A percentile compares a stretch with the other conserved stretches of the same genome.
phyloP scores from a whole-genome alignment of 2,797 vertebrate genomes.

The Falco concolor region DNA sequence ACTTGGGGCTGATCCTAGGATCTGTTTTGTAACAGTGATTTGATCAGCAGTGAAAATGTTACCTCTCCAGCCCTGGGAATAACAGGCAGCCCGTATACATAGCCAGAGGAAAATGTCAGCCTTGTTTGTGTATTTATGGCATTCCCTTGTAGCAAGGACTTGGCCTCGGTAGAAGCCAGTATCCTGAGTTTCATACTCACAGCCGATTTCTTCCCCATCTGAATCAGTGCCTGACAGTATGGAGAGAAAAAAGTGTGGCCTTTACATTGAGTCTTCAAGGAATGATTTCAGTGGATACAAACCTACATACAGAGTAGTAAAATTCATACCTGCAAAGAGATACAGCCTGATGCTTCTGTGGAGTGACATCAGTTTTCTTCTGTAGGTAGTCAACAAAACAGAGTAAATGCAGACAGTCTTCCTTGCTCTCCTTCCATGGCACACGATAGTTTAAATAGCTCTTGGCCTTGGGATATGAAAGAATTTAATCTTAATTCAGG shows the following conservation, averaged over 20 bases:
- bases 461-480: neutral
- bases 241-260: neutral
- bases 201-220: neutral
- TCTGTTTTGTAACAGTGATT: neutral
- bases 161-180: neutral
- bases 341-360: neutral
- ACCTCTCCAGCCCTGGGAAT: neutral
- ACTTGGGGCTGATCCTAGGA: neutral
- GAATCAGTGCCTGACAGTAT: neutral
- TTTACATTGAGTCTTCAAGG: neutral
- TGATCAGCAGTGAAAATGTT: neutral
- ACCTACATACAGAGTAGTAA: neutral
- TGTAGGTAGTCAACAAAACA: neutral
- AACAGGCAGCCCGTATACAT: neutral
- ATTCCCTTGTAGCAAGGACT: neutral
- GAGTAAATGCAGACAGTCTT: neutral
- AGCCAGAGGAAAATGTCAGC: neutral
- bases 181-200: neutral
- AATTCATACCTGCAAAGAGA: neutral
- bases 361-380: neutral
- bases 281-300: neutral
- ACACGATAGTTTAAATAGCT: neutral
- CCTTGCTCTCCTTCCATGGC: neutral
- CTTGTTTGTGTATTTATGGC: neutral
- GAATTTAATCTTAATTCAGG: slow-evolving; percentile 9